Evolutionary conservation across 2,888 invertebrate genomes (phyloP).

Genomic region (Octodonta nipae): DNA sequence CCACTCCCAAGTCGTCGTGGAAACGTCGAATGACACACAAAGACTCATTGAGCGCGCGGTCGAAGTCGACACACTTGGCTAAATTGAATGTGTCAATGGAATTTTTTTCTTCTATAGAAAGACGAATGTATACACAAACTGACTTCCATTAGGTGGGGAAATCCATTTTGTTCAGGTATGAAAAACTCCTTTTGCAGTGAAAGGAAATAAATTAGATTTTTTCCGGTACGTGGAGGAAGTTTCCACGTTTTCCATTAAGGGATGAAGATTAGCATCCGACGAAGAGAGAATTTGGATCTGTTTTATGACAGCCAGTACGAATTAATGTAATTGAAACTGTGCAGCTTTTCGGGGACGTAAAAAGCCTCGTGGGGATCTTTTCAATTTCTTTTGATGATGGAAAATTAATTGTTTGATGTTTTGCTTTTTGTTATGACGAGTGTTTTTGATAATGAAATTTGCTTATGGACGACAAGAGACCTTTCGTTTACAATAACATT

Average conservation of each 20-base stretch:
- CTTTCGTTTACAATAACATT: no score
- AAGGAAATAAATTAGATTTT: constrained; percentile 26
- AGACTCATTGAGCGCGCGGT: constrained; percentile 2
- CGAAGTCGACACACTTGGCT: constrained; percentile 23
- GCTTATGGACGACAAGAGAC: no score
- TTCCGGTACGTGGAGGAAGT: constrained; percentile 13
- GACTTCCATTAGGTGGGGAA: constrained; percentile 15
- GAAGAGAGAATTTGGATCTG: constrained; percentile 4
- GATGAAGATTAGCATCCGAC: constrained; percentile 3
- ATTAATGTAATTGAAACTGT: constrained; percentile 8
- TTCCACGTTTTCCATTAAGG: constrained; percentile 21
- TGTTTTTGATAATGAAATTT: no score
- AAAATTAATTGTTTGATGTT: no score
- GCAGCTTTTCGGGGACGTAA: constrained; percentile 1
- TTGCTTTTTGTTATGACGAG: no score
- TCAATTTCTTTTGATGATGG: constrained; percentile 2
- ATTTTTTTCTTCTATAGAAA: constrained; percentile 25
- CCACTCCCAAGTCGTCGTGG: no score
- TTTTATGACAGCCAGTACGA: constrained; percentile 8
- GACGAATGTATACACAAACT: constrained; percentile 26
- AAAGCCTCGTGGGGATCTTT: constrained; percentile 2
- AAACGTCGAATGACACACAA: no score
- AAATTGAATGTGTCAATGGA: constrained; percentile 31
- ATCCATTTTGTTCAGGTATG: constrained; percentile 24
- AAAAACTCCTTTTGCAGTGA: constrained; percentile 13